Evolutionary conservation across 2,113 vertebrate species (phyloP), one percentile per base, ranked within the genome.

Genomic region (Brachionichthys hirsutus): DNA sequence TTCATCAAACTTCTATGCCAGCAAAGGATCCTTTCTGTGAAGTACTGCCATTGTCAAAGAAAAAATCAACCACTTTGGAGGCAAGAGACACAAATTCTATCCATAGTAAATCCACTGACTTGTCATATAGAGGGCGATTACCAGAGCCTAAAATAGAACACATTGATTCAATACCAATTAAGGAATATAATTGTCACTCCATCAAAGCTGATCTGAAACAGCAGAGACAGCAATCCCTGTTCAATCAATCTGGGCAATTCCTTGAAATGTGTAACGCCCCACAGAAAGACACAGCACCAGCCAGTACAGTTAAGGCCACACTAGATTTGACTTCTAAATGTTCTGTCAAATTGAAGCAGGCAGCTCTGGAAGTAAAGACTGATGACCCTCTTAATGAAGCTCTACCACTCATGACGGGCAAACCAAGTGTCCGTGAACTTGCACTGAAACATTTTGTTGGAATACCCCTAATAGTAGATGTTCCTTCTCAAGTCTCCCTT

Each of bases 41-140:
- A 35, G 86, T 69, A 48, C 13, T 90, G 16, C 20, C 89, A 40
- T 47, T 91, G 36, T 78, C 82, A 47, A 89, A 63, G 44, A 84
- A 38, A 78, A 74, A 58, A 56, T 3, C 52, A 12, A 61, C 62
- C 18, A 20, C 40, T 45, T 55, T 46, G 59, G 61, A 75, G 12
- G 47, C 65, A 38, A 16, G 20, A n/a, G 52, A 66, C 19, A 61
- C 22, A 67, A 65, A 19, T 63, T 34, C 7, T 8, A 55, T 24
- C 50, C 55, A 20, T 55, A 54, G 53, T 7, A 53, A 54, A 44
- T 88, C 80, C 1, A 51, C 83, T 54, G 77, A 90, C 54, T 73
- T 88, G 45, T 82, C 85, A 47, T 54, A 22, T 61, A 73, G 18
- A 57, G 20, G 16, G 58, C 58, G 58, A 48, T 35, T 63, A 18